phyloP scores from a whole-genome alignment of 2,113 vertebrate species.

The Atlantisia rogersi region DNA sequence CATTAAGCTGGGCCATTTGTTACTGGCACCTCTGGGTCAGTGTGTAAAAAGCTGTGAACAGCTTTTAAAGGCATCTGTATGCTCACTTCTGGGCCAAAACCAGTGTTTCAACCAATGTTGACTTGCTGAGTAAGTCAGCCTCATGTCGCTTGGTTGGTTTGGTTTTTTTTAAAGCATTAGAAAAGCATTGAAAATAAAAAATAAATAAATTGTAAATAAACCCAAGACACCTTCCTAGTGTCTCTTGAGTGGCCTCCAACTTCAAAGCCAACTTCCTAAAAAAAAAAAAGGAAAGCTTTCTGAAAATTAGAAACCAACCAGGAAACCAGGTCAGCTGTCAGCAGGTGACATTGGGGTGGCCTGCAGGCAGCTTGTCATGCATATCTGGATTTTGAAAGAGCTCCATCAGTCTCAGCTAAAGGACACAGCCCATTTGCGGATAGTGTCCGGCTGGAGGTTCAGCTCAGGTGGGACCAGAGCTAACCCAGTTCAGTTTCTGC shows the following conservation, averaged over 20 bases:
- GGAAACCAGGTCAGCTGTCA: neutral
- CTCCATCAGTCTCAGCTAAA: neutral
- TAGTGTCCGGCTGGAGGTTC: neutral
- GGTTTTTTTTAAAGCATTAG: neutral
- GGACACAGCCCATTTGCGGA: neutral
- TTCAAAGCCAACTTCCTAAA: neutral
- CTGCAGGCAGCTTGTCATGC: neutral
- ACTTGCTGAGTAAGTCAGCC: neutral
- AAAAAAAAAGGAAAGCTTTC: neutral
- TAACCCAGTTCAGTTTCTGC: neutral
- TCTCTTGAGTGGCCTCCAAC: neutral
- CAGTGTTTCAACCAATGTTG: neutral
- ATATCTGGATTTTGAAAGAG: neutral
- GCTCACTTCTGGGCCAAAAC: neutral
- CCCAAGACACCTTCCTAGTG: neutral
- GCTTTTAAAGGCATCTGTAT: neutral
- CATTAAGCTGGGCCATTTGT: neutral
- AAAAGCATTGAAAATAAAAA: neutral
- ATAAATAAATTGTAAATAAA: no score
- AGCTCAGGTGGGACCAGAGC: neutral
- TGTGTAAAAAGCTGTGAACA: neutral
- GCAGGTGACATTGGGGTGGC: neutral
- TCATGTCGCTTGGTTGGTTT: neutral
- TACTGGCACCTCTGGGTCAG: neutral
- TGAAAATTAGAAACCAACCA: neutral